Base-by-base conservation (phyloP, 2,797 vertebrate species). In the Lepilemur septentrionalis region DNA sequence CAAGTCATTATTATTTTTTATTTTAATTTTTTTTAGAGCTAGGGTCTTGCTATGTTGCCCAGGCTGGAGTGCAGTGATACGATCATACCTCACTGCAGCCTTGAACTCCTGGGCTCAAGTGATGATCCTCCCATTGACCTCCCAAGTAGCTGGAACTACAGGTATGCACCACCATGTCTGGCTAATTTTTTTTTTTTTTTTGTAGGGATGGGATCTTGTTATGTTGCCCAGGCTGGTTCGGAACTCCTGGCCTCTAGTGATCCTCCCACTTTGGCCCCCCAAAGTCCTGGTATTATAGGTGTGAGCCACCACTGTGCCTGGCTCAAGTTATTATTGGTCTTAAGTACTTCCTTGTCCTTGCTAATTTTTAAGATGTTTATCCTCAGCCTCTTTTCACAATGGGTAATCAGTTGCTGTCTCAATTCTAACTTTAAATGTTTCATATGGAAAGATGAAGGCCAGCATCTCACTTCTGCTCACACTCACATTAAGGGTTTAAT, bases 281-380 rank as follows among this genome's bases (percentile, higher is more conserved):
- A 8, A n/a, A n/a, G 32, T 65, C 63, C 15, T 65, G 63, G 17
- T 15, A 18, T 65, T 63, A 32, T 7, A 7, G 61, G 30, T 63
- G 30, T 32, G 14, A 63, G 30, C 61, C 61, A 63, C 61, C 61
- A 63, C 30, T n/a, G 32, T 18, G 63, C 63, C 63, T n/a, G 17
- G 32, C 32, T 32, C 12, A 95, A 57, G 32, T 90, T 48, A n/a
- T 89, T 79, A 22, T 65, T 96, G 63, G 67, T 94, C 38, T 70
- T 89, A 95, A 80, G 59, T 76, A 46, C 89, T 48, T 93, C 23
- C n/a, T 86, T 65, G n/a, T 76, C 25, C 25, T 80, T 0, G 5
- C 55, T 20, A 8, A 20, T 92, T 95, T 94, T 97, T 61, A 72
- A 80, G 75, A 96, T 97, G 80, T 85, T 84, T 92, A 75, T 93